Base-by-base conservation (phyloP, 2,113 vertebrate species). In the Albula goreensis region DNA sequence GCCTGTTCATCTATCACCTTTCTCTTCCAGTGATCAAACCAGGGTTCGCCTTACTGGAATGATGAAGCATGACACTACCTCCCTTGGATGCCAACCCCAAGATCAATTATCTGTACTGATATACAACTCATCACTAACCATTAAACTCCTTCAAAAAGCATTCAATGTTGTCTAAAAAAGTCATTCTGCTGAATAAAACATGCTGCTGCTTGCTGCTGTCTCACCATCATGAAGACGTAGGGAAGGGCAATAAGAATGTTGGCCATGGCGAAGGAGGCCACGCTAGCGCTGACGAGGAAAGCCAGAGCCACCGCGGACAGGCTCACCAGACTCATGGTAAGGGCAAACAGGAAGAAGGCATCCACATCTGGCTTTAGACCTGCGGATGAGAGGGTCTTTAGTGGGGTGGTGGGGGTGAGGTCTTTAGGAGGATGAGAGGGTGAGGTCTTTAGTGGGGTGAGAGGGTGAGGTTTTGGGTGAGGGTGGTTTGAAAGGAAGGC, bases 171-270 rank as follows among this genome's bases (percentile, higher is more conserved):
- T 41, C 31, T 41, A 41, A 41, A 41, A 41, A 41, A 41, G 31
- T 41, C 31, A 41, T 41, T 41, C 31, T 41, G 31, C 31, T 41
- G 31, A 41, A 41, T 41, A 1, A 41, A 41, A 41, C 12, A 4
- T 31, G 13, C 10, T 79, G 22, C 52, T 5, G 4, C 11, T 50
- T 49, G 19, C 70, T 66, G 31, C 0, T 15, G 41, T 7, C 85
- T 92, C 87, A 96, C 95, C 96, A 96, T 96, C 96, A 96, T 96
- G 89, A 96, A 95, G 90, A 96, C 93, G 0, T 94, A 96, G 22
- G 96, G 96, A 11, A 96, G 85, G 53, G 95, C 93, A 5, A 96
- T 93, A 83, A 96, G 90, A 83, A 95, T 88, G 90, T 96, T 96
- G 41, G 96, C 95, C 91, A 96, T 92, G 4, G 95, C 94, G 53